Conservation (phyloP, 2,888 invertebrate genomes). For the Lydus trimaculatus region DNA sequence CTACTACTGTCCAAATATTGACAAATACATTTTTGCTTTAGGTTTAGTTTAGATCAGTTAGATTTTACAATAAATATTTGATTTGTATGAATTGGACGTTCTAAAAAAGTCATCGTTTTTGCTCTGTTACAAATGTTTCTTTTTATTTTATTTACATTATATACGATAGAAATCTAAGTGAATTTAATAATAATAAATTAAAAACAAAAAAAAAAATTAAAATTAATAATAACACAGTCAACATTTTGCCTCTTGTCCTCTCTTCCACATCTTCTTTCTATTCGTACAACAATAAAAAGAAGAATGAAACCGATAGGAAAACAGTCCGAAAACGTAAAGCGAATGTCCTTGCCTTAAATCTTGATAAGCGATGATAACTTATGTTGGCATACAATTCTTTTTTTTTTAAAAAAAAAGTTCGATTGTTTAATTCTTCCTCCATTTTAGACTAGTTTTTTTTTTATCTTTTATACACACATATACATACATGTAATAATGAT, state of each 20-base stretch:
- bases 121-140: conserved; percentile 6
- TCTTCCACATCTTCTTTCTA: conserved; percentile 17
- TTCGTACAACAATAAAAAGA: conserved; percentile 20
- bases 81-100: background rate
- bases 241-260: conserved; percentile 8
- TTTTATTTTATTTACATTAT: background rate
- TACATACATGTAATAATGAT: conserved; percentile 37
- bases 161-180: conserved; percentile 24
- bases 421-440: conserved; percentile 29
- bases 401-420: no score
- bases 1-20: conserved; percentile 54
- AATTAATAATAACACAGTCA: conserved; percentile 51
- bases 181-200: conserved; percentile 6
- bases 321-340: background rate
- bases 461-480: conserved; percentile 47
- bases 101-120: background rate
- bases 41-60: background rate
- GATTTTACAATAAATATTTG: background rate
- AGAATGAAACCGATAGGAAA: background rate
- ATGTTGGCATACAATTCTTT: conserved; percentile 10
- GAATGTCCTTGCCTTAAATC: background rate
- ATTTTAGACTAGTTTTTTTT: conserved; percentile 48
- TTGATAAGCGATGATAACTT: background rate
- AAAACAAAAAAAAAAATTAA: conserved; percentile 33
- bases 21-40: conserved; percentile 52